These are phyloP conservation scores for Acyrthosiphon pisum DNA, from an alignment of 1,140 invertebrate species.

Conservation along the genomic window DNA sequence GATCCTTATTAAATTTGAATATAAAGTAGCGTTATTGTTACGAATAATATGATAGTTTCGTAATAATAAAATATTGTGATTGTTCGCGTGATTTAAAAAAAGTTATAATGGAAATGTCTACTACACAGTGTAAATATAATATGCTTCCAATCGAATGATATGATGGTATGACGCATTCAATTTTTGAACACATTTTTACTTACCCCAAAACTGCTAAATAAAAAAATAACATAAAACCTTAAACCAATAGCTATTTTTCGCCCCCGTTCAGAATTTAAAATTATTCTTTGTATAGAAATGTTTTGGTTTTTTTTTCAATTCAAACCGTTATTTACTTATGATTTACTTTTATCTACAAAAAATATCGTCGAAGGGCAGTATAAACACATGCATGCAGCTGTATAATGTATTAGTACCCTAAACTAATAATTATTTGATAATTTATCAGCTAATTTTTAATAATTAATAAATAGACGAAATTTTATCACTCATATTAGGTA, in stretches of 20 bases:
- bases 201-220: not conserved
- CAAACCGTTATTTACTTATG: not conserved
- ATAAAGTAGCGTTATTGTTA: not conserved
- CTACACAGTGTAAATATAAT: not conserved
- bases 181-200: not conserved
- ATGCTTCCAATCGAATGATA: not conserved
- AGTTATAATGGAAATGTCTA: not conserved
- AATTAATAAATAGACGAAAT: too few relatives aligned
- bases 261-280: not conserved
- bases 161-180: not conserved
- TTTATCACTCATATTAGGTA: too few relatives aligned
- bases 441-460: not conserved
- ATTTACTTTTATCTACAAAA: not conserved
- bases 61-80: not conserved
- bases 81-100: too few relatives aligned
- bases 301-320: not conserved
- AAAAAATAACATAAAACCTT: constrained; percentile 10
- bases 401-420: not conserved
- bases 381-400: not conserved
- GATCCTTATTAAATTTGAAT: not conserved
- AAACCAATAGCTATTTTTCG: not conserved
- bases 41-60: not conserved
- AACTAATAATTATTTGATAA: not conserved
- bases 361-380: not conserved
- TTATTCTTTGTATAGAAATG: not conserved